Evolutionary conservation across 2,797 vertebrate species (phyloP).

Genomic region (Acomys russatus): DNA sequence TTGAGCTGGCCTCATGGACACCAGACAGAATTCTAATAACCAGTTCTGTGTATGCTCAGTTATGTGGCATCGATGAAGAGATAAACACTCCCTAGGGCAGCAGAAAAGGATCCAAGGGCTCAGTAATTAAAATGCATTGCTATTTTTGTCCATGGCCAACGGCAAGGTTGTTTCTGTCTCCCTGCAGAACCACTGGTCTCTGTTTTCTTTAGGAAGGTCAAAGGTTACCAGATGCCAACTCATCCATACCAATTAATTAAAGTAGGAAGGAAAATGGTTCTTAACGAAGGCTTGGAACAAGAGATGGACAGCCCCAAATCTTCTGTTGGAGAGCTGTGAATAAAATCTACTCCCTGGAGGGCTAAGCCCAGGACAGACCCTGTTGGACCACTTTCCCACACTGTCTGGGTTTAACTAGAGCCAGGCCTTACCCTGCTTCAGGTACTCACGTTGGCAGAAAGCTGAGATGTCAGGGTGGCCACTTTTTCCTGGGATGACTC

Average conservation of each 20-base stretch:
- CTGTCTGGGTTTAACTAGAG: background rate
- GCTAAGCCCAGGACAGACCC: too few species aligned
- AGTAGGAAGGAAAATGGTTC: background rate
- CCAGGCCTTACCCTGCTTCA: background rate
- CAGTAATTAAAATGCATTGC: background rate
- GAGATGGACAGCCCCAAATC: background rate
- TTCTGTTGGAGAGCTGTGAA: background rate
- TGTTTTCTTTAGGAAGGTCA: background rate
- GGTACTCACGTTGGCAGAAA: slow-evolving; percentile 96
- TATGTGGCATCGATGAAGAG: background rate
- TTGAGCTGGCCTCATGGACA: background rate
- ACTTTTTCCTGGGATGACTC: slow-evolving; percentile 99
- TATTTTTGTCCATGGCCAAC: background rate
- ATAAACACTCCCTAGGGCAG: background rate
- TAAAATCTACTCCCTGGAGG: background rate
- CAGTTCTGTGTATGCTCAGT: background rate
- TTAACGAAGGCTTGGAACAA: background rate
- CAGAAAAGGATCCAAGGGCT: background rate
- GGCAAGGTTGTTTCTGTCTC: background rate
- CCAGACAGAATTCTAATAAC: background rate
- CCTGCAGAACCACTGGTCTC: background rate
- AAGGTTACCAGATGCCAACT: background rate
- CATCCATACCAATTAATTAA: background rate
- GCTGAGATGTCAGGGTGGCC: slow-evolving; percentile 95
- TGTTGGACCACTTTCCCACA: background rate